Evolutionary conservation across 2,888 invertebrate genomes (phyloP), one percentile per base, ranked within the genome.

Genomic region (Metopia argyrocephala): DNA sequence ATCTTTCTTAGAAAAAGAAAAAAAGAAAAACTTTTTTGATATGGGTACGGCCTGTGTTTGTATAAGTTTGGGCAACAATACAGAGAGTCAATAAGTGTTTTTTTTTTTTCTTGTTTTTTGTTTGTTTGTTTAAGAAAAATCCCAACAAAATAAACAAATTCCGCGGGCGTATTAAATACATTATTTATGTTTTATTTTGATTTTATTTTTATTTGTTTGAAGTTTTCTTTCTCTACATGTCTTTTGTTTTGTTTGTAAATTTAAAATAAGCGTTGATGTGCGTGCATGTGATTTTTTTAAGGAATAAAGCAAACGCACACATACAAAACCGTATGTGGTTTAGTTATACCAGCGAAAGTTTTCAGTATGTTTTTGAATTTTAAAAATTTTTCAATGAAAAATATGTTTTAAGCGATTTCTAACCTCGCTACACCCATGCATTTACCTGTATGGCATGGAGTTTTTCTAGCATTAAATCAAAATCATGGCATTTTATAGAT

Each of bases 101-200:
- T n/a, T n/a, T n/a, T n/a, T n/a, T n/a, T n/a, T n/a, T n/a, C n/a
- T n/a, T n/a, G n/a, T n/a, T n/a, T n/a, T n/a, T n/a, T n/a, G n/a
- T n/a, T n/a, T n/a, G n/a, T n/a, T n/a, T n/a, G n/a, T n/a, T n/a
- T n/a, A n/a, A 31, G 25, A 61, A 76, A 71, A 78, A 74, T 81
- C 59, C 52, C 52, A 70, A 70, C 45, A 81, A 76, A 78, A 81
- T 70, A 81, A 76, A 78, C 74, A 81, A 81, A 81, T 81, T 81
- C 81, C 74, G 78, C 81, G 74, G 81, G 81, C 81, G 81, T 78
- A 78, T 81, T 48, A 81, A 78, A 81, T 81, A 81, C 78, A 81
- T 81, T 81, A 81, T 81, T 81, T 78, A 81, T 78, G 65, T 70
- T 76, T 74, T 81, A 74, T 73, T 80, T 76, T 68, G 9, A 45